Conservation (phyloP, 1,140 invertebrate genomes). For the Ditylenchus dipsaci region DNA sequence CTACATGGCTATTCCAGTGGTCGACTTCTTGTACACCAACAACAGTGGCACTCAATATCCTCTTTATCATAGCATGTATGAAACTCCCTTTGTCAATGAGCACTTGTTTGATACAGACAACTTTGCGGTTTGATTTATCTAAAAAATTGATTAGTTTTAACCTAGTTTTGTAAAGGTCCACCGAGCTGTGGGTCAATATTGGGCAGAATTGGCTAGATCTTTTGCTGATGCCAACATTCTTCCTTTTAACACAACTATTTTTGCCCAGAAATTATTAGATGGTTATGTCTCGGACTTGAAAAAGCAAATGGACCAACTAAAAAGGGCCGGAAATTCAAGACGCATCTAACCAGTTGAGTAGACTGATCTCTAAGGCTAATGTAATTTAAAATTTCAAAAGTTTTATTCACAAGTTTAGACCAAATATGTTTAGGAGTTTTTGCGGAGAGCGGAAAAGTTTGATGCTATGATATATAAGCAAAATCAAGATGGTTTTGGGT, state of each 20-base stretch:
- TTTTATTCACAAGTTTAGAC: conserved; percentile 12
- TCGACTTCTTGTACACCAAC: conserved; percentile 51
- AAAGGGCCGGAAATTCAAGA: conserved; percentile 1
- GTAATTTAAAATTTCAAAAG: conserved; percentile 1
- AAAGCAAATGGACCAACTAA: conserved; percentile 8
- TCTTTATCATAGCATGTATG: conserved; percentile 61
- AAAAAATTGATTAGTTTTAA: background rate
- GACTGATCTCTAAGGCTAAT: conserved; percentile 30
- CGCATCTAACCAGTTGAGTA: conserved; percentile 18
- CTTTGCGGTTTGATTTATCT: conserved; percentile 27
- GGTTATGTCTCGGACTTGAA: conserved; percentile 40
- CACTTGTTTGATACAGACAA: conserved; percentile 56
- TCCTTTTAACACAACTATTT: conserved; percentile 55
- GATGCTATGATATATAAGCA: conserved; percentile 14
- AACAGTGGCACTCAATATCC: conserved; percentile 55
- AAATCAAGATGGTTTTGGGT: conserved; percentile 1
- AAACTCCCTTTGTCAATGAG: conserved; percentile 59
- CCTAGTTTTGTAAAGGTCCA: conserved; percentile 40
- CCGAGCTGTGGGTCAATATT: conserved; percentile 56
- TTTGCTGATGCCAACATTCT: conserved; percentile 59
- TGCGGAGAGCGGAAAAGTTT: conserved; percentile 27
- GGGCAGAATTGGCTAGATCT: conserved; percentile 55
- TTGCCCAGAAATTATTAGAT: conserved; percentile 31
- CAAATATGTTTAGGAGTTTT: conserved; percentile 33
- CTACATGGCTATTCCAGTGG: conserved; percentile 55